Conservation (phyloP, 2,888 invertebrate genomes). For the Platerodrilus igneus region DNA sequence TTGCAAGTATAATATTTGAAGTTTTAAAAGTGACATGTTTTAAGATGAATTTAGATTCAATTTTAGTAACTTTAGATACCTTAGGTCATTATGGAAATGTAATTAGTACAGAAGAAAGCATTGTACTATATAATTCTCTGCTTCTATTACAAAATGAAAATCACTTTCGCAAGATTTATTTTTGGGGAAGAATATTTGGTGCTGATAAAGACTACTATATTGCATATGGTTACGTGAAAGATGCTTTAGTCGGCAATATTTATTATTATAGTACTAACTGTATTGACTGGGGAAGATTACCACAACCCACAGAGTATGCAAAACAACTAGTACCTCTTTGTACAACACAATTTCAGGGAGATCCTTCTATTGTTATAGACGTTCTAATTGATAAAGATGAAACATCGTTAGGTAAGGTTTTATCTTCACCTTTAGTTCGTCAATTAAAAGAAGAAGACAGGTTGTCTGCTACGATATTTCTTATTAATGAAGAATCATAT, state of each 20-base stretch:
- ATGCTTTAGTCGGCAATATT: conserved; percentile 66
- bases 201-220: conserved; percentile 75
- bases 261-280: conserved; percentile 76
- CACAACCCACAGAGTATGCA: conserved; percentile 48
- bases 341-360: conserved; percentile 47
- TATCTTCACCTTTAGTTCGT: conserved; percentile 48
- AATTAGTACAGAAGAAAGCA: conserved; percentile 67
- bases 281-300: conserved; percentile 63
- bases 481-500: conserved; percentile 69
- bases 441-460: conserved; percentile 74
- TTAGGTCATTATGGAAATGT: conserved; percentile 63
- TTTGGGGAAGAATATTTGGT: conserved; percentile 83
- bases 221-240: conserved; percentile 71
- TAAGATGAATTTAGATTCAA: conserved; percentile 53
- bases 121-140: conserved; percentile 71
- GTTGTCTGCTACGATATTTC: conserved; percentile 64
- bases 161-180: conserved; percentile 74
- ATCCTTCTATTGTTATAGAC: conserved; percentile 50
- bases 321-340: conserved; percentile 46
- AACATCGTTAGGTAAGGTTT: conserved; percentile 51
- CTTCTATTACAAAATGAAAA: conserved; percentile 77
- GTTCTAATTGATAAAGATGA: conserved; percentile 52
- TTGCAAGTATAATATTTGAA: too few relatives aligned
- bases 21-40: too few relatives aligned
- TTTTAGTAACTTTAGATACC: conserved; percentile 53